Evolutionary conservation across 1,140 invertebrate species (phyloP), one percentile per base, ranked within the genome.

Genomic region (Lasaia peninsularis): DNA sequence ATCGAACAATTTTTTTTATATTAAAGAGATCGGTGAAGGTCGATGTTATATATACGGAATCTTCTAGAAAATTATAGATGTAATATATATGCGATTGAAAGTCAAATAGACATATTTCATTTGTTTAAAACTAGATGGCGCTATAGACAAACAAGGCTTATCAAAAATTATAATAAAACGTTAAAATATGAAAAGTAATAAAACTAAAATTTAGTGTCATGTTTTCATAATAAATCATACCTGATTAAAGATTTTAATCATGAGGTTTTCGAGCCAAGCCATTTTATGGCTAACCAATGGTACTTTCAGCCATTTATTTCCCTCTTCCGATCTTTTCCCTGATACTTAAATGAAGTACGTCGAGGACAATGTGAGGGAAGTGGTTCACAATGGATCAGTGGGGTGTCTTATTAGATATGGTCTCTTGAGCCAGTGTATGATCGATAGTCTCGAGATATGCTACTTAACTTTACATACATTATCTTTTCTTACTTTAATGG

Each of bases 311-410:
- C 52, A 44, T 44, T 54, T 54, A 54, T 54, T 54, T 54, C 16
- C 37, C 37, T 40, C 52, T 54, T 31, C 52, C 34, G 34, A 54
- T 54, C 52, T 54, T 40, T 55, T 55, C 53, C 28, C 53, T 40
- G 53, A 37, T 55, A 55, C 53, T 55, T 55, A 55, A 55, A 55
- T 55, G 35, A 55, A 55, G 53, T 55, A 37, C 35, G 11, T 37
- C 24, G 52, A 28, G 53, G 53, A 55, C 53, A 55, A 55, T 55
- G 53, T 55, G 37, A 32, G 50, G 40, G 40, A 44, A 44, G 24
- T 16, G 40, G 9, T 44, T 44, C 40, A 52, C 35, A 55, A 24
- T 40, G 37, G 37, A 37, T 24, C 52, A 28, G 52, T 24, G 18
- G 52, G 37, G 18, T 37, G 35, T 24, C 52, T 55, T 55, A 55